Base-by-base conservation (phyloP, 1,140 invertebrate species). In the Paraescarpia echinospica region DNA sequence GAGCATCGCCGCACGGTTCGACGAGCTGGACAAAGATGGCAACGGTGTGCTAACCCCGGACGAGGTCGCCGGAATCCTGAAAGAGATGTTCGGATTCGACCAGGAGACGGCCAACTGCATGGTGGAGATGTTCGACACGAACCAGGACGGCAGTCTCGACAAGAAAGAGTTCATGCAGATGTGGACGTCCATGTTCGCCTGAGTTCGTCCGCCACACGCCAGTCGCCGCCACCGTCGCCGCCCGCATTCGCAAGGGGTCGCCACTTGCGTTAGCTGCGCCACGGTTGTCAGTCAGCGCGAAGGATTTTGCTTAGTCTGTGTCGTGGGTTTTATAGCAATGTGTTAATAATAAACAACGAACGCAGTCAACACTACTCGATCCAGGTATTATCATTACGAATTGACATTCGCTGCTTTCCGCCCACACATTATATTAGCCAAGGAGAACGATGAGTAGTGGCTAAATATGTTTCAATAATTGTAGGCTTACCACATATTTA, bases 91-190 rank as follows among this genome's bases (percentile, higher is more conserved):
- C 89, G 93, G 93, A 35, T 93, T 92, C 90, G 93, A 93, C 41
- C 48, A 92, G 89, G 41, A 35, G 18, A 89, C 51, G 34, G 93
- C 93, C 41, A 89, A 89, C 31, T 90, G 88, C n/a, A 41, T 93
- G 41, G 89, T 93, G 31, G 35, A 92, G 34, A 93, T 92, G 92
- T 93, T 93, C 59, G 93, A 93, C 59, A 91, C 92, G 88, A 93
- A 93, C 91, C 93, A 91, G 41, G 93, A 93, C 41, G 93, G 93
- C 22, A 92, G 92, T 34, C 91, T 93, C n/a, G 93, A 93, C 91
- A 93, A 93, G 89, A 88, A 34, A 34, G 93, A 93, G 48, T 93
- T 93, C 90, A 93, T 93, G n/a, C 89, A 92, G 27, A 91, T 93
- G 33, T 93, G 93, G 93, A 92, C 93, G 48, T 89, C 90, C 88